These are phyloP conservation scores for Micromys minutus DNA, from an alignment of 2,113 vertebrate species.

Conservation along the genomic window DNA sequence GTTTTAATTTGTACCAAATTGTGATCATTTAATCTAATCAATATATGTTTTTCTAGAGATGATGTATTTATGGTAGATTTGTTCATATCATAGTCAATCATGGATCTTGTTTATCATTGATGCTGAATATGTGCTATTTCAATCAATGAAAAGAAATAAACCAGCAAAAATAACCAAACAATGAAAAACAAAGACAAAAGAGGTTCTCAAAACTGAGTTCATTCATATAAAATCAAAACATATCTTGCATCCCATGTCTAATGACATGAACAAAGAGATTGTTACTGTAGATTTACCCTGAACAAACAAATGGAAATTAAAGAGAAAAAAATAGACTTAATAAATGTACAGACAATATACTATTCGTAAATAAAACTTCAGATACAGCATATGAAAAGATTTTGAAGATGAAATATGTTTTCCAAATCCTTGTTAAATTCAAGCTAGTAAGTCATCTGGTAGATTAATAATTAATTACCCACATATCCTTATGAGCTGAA, in stretches of 20 bases:
- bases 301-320: background rate
- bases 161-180: no score
- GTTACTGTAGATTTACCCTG: accelerated
- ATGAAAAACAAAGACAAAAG: no score
- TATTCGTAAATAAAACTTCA: background rate
- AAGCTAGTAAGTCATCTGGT: background rate
- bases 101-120: background rate
- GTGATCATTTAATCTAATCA: background rate
- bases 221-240: background rate
- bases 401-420: background rate
- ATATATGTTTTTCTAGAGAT: background rate
- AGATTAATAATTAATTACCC: background rate
- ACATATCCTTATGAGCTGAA: background rate
- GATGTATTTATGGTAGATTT: background rate
- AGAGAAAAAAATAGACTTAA: background rate
- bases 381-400: background rate
- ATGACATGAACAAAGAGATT: background rate
- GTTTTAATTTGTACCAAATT: background rate
- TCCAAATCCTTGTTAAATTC: background rate
- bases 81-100: background rate
- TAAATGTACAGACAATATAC: background rate
- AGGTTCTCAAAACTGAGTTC: background rate
- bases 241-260: background rate
- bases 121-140: background rate
- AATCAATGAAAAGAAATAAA: background rate